Conservation (phyloP, 2,113 vertebrate species). For the Camarhynchus parvulus region DNA sequence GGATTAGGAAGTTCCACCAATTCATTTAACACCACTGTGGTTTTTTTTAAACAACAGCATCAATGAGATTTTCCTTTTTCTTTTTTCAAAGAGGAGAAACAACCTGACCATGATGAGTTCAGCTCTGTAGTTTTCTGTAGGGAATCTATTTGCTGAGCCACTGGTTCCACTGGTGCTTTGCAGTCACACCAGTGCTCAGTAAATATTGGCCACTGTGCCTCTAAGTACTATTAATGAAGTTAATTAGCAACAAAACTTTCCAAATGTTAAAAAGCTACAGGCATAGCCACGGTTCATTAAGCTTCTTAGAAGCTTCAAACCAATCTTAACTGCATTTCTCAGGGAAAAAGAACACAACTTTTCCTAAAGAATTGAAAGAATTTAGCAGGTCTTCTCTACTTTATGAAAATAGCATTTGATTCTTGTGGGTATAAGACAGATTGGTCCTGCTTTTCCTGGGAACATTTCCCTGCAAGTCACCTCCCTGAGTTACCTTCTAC, state of each 20-base stretch:
- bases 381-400: background rate
- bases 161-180: background rate
- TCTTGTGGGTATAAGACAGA: background rate
- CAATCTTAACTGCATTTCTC: constrained; percentile 14
- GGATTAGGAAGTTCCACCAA: constrained; percentile 10
- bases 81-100: background rate
- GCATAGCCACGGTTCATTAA: constrained; percentile 47
- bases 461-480: background rate
- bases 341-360: background rate
- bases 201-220: constrained; percentile 65
- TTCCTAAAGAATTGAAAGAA: background rate
- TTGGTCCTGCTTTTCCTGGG: background rate
- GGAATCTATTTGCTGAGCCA: constrained; percentile 28
- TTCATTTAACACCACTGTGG: background rate
- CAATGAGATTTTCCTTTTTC: background rate
- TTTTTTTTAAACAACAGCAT: background rate
- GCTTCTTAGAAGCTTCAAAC: constrained; percentile 37
- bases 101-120: background rate
- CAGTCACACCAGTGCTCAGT: background rate
- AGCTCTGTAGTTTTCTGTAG: background rate
- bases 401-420: background rate
- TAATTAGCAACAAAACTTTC: constrained; percentile 73
- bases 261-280: constrained; percentile 62
- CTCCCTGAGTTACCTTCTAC: background rate
- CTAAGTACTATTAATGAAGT: constrained; percentile 66